Evolutionary conservation across 37 sponge, comb jelly and placozoan species (phyloP).

Genomic region (Crambe crambe): DNA sequence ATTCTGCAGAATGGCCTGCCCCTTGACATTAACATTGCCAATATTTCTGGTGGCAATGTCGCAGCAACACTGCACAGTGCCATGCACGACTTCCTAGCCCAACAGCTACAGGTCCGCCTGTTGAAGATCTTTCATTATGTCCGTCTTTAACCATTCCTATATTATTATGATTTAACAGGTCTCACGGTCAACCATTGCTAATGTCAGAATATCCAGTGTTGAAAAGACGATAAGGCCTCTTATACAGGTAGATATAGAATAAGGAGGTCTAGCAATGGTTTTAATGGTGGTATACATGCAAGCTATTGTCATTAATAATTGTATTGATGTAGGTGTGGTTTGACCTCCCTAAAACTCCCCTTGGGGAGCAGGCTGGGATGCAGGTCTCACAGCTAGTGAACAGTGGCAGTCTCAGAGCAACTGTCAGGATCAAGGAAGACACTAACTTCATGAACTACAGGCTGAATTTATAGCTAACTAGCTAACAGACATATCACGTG

Average conservation of each 20-base stretch:
- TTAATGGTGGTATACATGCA: too few relatives aligned
- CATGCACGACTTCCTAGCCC: conserved; percentile 7
- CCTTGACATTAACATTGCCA: conserved; percentile 19
- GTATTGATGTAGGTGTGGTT: conserved; percentile 7
- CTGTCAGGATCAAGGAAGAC: conserved; percentile 18
- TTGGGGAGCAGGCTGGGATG: conserved; percentile 10
- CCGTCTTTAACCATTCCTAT: too few relatives aligned
- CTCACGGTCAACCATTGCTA: not conserved
- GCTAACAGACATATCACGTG: too few relatives aligned
- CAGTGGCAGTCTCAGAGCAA: conserved; percentile 34
- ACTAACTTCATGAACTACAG: not conserved
- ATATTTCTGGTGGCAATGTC: not conserved
- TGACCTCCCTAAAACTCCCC: conserved; percentile 7
- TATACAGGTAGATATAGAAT: conserved; percentile 29
- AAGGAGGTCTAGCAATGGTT: too few relatives aligned
- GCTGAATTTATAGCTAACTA: conserved; percentile 37
- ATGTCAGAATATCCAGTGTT: conserved; percentile 27
- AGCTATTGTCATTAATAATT: not conserved
- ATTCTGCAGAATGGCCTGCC: conserved; percentile 22
- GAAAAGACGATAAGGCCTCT: conserved; percentile 9
- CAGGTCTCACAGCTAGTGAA: conserved; percentile 10
- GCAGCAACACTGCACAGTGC: not conserved
- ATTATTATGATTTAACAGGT: conserved; percentile 3
- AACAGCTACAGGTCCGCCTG: conserved; percentile 3
- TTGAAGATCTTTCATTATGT: too few relatives aligned